phyloP scores from a whole-genome alignment of 1,140 invertebrate genomes.

The Parasteatoda tepidariorum region DNA sequence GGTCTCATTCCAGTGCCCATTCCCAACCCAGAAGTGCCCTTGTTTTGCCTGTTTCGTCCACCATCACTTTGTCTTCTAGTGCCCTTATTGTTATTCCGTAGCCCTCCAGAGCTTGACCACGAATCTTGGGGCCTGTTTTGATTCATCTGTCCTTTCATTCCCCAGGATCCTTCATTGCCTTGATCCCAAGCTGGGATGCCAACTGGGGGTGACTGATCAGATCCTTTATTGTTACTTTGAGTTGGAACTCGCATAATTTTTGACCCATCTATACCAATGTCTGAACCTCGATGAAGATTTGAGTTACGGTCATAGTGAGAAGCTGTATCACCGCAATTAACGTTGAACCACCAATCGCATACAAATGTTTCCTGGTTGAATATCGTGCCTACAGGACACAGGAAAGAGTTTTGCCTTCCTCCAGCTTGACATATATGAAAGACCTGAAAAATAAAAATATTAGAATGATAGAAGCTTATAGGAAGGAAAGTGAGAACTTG shows the following conservation, averaged over 20 bases:
- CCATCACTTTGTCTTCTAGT: neutral
- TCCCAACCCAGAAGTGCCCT: neutral
- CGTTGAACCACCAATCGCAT: slow-evolving; percentile 95
- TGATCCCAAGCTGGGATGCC: slow-evolving; percentile 1
- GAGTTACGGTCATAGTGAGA: slow-evolving; percentile 72
- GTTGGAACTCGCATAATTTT: neutral
- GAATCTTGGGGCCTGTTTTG: neutral
- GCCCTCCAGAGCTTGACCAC: neutral
- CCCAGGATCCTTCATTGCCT: neutral
- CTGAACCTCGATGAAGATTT: slow-evolving; percentile 63
- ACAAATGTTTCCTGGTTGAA: slow-evolving; percentile 89
- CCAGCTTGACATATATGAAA: slow-evolving; percentile 74
- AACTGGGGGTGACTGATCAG: neutral
- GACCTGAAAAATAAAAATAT: slow-evolving; percentile 66
- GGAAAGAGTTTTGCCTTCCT: slow-evolving; percentile 74
- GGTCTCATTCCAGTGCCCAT: neutral
- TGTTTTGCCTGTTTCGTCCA: neutral
- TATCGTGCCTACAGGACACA: slow-evolving; percentile 88
- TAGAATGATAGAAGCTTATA: neutral
- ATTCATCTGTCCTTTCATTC: slow-evolving; percentile 5
- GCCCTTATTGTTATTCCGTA: neutral
- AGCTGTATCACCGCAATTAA: slow-evolving; percentile 76
- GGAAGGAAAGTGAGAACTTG: neutral
- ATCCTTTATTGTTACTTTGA: slow-evolving; percentile 8
- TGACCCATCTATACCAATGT: slow-evolving; percentile 65